Conservation (phyloP, 2,113 vertebrate genomes). For the Saimiri boliviensis region DNA sequence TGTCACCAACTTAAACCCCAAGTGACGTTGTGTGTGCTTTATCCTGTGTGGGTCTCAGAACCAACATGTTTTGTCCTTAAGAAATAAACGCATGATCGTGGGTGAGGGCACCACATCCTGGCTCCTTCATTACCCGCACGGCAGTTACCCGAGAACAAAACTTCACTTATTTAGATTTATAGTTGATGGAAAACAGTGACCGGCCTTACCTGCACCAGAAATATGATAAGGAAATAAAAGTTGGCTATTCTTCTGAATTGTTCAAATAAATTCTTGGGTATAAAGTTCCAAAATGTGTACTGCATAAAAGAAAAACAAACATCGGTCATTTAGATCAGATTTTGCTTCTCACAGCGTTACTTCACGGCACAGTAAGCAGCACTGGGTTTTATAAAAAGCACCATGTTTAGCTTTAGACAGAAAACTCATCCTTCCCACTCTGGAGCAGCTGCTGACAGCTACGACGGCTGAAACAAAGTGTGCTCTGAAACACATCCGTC, state of each 20-base stretch:
- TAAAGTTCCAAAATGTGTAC: constrained; percentile 99
- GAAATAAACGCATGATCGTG: background rate
- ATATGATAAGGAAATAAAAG: constrained; percentile 99
- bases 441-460: too few species aligned
- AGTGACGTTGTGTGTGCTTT: rapidly evolving
- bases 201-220: constrained; percentile 96
- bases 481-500: rapidly evolving
- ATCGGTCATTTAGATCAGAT: rapidly evolving
- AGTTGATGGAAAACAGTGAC: background rate
- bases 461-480: background rate
- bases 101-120: background rate
- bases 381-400: background rate
- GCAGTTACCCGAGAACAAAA: background rate
- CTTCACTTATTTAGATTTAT: too few species aligned
- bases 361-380: rapidly evolving
- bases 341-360: rapidly evolving
- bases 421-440: background rate
- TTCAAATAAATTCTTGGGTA: constrained; percentile 99
- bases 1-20: too few species aligned
- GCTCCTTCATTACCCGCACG: background rate
- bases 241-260: constrained; percentile 99
- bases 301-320: constrained; percentile 76
- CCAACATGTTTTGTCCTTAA: background rate
- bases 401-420: background rate
- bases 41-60: background rate